Evolutionary conservation across 2,113 vertebrate species (phyloP).

Genomic region (Pelecanoides urinatrix): DNA sequence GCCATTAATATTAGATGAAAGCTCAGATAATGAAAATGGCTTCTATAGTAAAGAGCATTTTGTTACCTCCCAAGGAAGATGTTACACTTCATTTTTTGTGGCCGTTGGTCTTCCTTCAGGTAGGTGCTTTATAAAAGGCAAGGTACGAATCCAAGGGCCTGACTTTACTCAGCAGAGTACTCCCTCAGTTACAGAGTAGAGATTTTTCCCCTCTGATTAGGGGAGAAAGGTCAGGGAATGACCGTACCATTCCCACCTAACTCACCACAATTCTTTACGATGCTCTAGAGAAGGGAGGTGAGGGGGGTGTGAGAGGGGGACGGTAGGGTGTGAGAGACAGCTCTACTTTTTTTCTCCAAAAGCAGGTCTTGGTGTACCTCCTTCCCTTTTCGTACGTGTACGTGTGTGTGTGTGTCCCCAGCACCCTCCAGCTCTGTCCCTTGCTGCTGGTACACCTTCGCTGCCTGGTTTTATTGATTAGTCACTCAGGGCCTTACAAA

Average conservation of each 20-base stretch:
- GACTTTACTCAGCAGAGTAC: neutral
- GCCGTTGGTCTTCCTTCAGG: neutral
- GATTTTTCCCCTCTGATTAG: neutral
- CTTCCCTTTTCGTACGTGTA: accelerated
- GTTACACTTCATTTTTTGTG: neutral
- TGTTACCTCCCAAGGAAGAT: neutral
- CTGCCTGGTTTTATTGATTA: neutral
- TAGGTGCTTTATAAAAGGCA: neutral
- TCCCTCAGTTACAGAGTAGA: neutral
- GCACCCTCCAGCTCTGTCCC: neutral
- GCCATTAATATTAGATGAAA: neutral
- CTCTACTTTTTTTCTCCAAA: neutral
- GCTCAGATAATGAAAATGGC: neutral
- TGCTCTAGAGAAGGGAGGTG: neutral
- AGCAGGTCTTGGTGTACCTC: neutral
- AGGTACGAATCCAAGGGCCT: neutral
- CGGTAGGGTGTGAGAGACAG: accelerated
- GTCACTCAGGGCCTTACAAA: neutral
- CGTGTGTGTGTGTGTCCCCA: neutral
- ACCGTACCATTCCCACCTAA: neutral
- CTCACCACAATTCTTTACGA: neutral
- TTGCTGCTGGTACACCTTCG: too few relatives aligned
- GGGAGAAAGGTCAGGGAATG: neutral
- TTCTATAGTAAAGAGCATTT: neutral
- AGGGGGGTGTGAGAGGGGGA: neutral